Conservation (phyloP, 2,113 vertebrate genomes). For the Synchiropus splendidus region DNA sequence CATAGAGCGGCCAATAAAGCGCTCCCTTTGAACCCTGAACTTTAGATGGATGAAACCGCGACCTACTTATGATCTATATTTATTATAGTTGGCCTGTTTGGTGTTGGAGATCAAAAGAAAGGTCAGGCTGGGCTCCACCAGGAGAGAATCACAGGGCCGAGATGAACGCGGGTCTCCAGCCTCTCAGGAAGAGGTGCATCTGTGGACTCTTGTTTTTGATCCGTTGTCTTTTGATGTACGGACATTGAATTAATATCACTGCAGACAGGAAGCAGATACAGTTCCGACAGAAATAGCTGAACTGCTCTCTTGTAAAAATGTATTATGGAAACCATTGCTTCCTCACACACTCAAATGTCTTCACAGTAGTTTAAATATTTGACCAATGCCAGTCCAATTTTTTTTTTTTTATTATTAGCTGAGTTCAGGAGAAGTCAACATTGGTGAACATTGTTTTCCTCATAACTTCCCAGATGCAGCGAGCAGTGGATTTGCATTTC, state of each 20-base stretch:
- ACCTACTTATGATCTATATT: conserved; percentile 64
- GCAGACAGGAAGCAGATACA: neutral
- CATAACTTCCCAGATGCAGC: too few species aligned
- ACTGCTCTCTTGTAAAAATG: neutral
- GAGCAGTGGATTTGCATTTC: too few species aligned
- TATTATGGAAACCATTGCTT: too few species aligned
- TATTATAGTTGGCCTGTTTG: conserved; percentile 58
- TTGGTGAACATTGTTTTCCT: too few species aligned
- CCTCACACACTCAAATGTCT: too few species aligned
- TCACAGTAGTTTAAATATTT: too few species aligned
- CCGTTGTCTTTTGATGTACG: conserved; percentile 42
- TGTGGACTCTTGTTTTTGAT: conserved; percentile 50
- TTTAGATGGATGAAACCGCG: conserved; percentile 63
- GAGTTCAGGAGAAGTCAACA: too few species aligned
- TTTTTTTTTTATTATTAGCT: too few species aligned
- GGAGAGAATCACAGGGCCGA: conserved; percentile 34
- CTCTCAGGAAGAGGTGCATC: conserved; percentile 26
- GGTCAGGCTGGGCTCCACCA: conserved; percentile 58
- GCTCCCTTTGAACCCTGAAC: conserved; percentile 50
- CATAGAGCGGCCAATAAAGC: conserved; percentile 25
- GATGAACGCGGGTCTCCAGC: conserved; percentile 28
- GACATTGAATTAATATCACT: conserved; percentile 23
- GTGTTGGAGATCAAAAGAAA: conserved; percentile 62
- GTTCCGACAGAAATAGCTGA: conserved; percentile 9
- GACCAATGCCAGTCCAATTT: too few species aligned